Percentiles rank a stretch among this genome's conserved stretches.
Conservation (phyloP, 2,113 vertebrate species). For the Ammospiza nelsoni region DNA sequence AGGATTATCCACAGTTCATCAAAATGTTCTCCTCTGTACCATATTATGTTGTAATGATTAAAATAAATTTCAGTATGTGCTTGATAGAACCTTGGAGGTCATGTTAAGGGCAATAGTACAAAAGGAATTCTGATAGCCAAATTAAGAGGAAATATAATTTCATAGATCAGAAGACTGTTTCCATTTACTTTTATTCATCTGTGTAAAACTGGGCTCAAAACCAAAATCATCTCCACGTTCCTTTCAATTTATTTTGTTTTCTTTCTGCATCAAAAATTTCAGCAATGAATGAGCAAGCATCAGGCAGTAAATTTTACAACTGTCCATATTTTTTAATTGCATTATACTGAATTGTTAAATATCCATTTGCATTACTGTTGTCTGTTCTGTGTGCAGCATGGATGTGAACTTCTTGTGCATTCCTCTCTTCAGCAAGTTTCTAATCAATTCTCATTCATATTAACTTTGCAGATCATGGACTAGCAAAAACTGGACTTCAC, state of each 20-base stretch:
- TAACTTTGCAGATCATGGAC: not conserved
- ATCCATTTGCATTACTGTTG: not conserved
- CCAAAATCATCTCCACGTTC: not conserved
- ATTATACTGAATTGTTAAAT: not conserved
- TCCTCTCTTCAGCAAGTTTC: not conserved
- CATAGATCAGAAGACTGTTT: not conserved
- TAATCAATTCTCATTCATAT: not conserved
- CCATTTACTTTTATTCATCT: not conserved
- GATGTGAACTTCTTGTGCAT: not conserved
- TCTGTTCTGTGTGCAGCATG: fast-evolving
- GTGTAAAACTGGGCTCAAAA: not conserved
- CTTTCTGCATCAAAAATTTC: not conserved
- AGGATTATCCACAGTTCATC: not conserved
- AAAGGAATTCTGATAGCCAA: not conserved
- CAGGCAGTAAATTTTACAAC: not conserved
- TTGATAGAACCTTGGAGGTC: not conserved
- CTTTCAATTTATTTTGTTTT: not conserved
- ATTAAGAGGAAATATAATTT: not conserved
- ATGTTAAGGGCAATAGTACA: not conserved
- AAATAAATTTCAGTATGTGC: constrained; percentile 17
- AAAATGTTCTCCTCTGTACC: constrained; percentile 8
- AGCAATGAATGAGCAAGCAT: not conserved
- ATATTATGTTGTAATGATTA: not conserved
- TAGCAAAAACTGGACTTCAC: not conserved
- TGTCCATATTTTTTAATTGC: not conserved